Conservation (phyloP, 1,140 invertebrate genomes). For the Hestina assimilis region DNA sequence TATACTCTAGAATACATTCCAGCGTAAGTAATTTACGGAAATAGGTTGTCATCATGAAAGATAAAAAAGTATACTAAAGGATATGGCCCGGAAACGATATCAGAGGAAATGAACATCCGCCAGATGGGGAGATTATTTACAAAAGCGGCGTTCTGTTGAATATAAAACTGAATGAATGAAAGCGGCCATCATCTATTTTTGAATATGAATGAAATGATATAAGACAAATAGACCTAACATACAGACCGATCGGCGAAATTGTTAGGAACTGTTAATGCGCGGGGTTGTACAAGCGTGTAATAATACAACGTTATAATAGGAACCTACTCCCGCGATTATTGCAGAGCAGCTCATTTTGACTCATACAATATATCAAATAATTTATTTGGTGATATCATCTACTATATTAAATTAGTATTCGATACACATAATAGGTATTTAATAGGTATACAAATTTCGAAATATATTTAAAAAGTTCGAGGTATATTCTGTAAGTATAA, state of each 20-base stretch:
- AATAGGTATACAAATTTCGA: no score
- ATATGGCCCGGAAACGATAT: conserved; percentile 63
- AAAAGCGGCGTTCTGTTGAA: conserved; percentile 32
- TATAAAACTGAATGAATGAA: conserved; percentile 41
- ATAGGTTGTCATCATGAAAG: conserved; percentile 56
- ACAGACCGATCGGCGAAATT: conserved; percentile 4
- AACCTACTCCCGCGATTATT: no score
- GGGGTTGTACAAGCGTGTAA: no score
- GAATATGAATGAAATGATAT: conserved; percentile 26
- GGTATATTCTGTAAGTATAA: no score
- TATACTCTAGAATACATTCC: not conserved
- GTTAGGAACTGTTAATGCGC: not conserved
- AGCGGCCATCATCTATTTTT: conserved; percentile 30
- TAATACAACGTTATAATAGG: no score
- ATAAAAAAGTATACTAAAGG: conserved; percentile 63
- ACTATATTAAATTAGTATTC: no score
- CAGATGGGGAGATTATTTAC: conserved; percentile 67
- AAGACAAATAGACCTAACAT: not conserved
- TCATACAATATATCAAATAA: no score
- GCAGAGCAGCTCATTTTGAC: no score
- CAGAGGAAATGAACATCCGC: conserved; percentile 71
- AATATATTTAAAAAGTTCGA: no score
- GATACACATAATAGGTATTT: no score
- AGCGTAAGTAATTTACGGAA: conserved; percentile 3
- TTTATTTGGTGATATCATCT: no score